These are phyloP conservation scores for Lasioglossum vierecki DNA, from an alignment of 2,888 invertebrate species.

Conservation along the genomic window DNA sequence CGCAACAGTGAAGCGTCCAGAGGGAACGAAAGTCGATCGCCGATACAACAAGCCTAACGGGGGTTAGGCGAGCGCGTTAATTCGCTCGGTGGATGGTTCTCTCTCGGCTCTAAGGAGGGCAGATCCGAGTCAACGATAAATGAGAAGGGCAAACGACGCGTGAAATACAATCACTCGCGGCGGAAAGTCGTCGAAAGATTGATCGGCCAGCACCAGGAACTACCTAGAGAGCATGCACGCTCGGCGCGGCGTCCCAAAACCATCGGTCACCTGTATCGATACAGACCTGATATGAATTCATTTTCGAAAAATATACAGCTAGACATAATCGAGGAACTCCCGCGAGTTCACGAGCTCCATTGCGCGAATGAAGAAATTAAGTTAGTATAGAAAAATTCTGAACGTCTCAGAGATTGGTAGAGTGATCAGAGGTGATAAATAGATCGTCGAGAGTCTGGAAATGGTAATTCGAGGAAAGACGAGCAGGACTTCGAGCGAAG, in stretches of 20 bases:
- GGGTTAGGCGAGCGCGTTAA: conserved; percentile 60
- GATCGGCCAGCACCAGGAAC: conserved; percentile 16
- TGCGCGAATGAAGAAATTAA: neutral
- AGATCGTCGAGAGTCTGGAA: neutral
- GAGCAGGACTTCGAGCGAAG: neutral
- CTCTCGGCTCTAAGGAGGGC: conserved; percentile 6
- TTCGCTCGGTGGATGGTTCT: conserved; percentile 55
- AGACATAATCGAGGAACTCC: neutral
- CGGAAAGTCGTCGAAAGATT: conserved; percentile 36
- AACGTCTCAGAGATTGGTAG: neutral
- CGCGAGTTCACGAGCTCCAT: neutral
- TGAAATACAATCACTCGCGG: conserved; percentile 60
- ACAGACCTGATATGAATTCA: neutral
- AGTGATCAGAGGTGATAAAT: neutral
- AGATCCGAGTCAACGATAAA: conserved; percentile 27
- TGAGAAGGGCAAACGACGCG: conserved; percentile 60
- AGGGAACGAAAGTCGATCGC: conserved; percentile 69
- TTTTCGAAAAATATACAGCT: neutral
- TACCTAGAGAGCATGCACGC: neutral
- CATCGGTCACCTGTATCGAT: neutral
- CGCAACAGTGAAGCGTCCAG: conserved; percentile 47
- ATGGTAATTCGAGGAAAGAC: neutral
- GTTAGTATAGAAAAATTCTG: neutral
- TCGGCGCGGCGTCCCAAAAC: neutral
- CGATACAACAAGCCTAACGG: conserved; percentile 13